Evolutionary conservation across 1,140 invertebrate species (phyloP), one percentile per base, ranked within the genome.

Genomic region (Hydropsyche tenuis): DNA sequence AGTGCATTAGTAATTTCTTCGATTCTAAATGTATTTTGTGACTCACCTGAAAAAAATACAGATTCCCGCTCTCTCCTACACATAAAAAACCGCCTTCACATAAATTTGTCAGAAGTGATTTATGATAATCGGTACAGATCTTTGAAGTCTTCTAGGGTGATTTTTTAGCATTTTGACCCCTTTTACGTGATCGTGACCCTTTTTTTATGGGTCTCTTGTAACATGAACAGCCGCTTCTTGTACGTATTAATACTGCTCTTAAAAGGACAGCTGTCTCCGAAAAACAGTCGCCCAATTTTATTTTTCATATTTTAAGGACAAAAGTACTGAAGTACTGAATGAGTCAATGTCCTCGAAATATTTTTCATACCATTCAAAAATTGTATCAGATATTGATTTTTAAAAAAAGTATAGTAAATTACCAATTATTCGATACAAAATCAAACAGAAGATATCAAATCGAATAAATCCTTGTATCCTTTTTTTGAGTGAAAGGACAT

Each of bases 101-200:
- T 53, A 53, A 53, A 53, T 53, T 53, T 53, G 48, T 53, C 48
- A 53, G 48, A 53, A 53, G 48, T 53, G 48, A 53, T 53, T 16
- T 53, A 53, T 53, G 48, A 18, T 7, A 9, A 37, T 37, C 30
- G 30, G 30, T 37, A 9, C 9, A 37, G 30, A 37, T 37, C 30
- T 37, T 37, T 37, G 30, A 37, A 4, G 30, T 37, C 30, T 37
- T 18, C 48, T 16, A 18, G 48, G 48, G 48, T 53, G 20, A 53
- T 53, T 53, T 53, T 53, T 53, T 53, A 53, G 48, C 48, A 53
- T 53, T 53, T 53, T 53, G 48, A 53, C 48, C 48, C 56, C 56
- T 60, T 60, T 60, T 60, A 60, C 56, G 23, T 22, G 14, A 60
- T 22, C 56, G 20, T 60, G 56, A 60, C 56, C 56, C 56, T 60